Base-by-base conservation (phyloP, 2,797 vertebrate species). In the Pangasius macronema region DNA sequence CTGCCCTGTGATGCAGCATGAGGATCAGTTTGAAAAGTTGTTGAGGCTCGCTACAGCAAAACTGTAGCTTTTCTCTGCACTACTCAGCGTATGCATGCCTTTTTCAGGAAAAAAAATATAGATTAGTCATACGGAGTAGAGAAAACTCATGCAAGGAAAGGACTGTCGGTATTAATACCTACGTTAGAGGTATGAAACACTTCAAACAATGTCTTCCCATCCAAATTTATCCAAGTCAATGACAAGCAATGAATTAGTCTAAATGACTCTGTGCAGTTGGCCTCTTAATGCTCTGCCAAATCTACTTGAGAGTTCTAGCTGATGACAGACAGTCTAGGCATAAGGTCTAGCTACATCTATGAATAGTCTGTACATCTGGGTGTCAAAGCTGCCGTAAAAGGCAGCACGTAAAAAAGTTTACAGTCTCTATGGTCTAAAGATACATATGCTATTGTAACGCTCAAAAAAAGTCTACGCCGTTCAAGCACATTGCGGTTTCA, bases 181-280 rank as follows among this genome's bases (percentile, higher is more conserved):
- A 49, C 0, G 27, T 63, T 46, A 42, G 80, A 39, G 33, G 24
- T 49, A 30, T 65, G 24, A 83, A 68, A 53, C 24, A 27, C 82
- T 70, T 65, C 36, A 61, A 61, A 30, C 80, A 55, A 33, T 5
- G 33, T 59, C 53, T 59, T 61, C 16, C 42, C 16, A 72, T 88
- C 77, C 77, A 73, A 85, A 88, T 82, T 22, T 85, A 85, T 75
- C 83, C n/a, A 65, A 85, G 46, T n/a, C n/a, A 22, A 3, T 88
- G 76, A 72, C 82, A 53, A 53, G 51, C 75, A 55, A 65, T 72
- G 53, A 73, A 87, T 84, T 80, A 80, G 76, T 13, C 18, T 49
- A 76, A 85, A 85, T 88, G 30, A 53, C 84, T 57, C 27, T 63
- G 61, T 49, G 49, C 36, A 75, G 76, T 76, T 39, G 55, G 39